Percentiles rank a stretch among this genome's conserved stretches.
Conservation (phyloP, 2,797 vertebrate species). For the Microtus obscurus region DNA sequence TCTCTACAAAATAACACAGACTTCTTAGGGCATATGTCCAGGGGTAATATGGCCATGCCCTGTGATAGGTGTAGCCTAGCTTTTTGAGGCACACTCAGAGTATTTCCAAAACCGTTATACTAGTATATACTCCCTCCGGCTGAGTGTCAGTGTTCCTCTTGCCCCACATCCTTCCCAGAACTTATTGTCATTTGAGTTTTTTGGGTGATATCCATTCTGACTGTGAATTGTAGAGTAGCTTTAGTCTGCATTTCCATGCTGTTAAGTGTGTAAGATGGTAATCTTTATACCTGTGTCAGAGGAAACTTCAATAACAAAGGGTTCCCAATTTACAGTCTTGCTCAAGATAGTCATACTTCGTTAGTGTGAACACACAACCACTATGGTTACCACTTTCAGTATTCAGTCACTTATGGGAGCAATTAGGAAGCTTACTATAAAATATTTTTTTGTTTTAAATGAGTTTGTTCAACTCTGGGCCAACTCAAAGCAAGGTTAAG, state of each 20-base stretch:
- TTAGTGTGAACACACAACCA: not conserved
- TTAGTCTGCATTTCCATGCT: not conserved
- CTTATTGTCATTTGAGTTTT: not conserved
- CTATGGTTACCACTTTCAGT: not conserved
- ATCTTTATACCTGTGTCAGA: not conserved
- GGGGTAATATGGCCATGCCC: too few species aligned
- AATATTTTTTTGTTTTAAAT: not conserved
- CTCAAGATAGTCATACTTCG: not conserved
- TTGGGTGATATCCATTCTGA: not conserved
- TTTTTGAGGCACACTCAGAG: not conserved
- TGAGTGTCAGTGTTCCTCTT: not conserved
- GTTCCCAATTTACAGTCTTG: not conserved
- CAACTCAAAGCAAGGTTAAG: not conserved
- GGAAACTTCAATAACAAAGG: not conserved
- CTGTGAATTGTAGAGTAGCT: not conserved
- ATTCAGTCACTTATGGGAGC: not conserved
- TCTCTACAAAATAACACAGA: not conserved
- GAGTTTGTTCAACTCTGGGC: not conserved
- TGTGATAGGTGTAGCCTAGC: too few species aligned
- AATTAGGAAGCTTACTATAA: not conserved
- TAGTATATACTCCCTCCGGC: not conserved
- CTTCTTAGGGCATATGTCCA: too few species aligned
- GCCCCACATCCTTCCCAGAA: too few species aligned
- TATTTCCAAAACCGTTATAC: not conserved
- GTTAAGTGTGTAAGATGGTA: not conserved